These are phyloP conservation scores for Thymelicus acteon DNA, from an alignment of 2,888 invertebrate genomes.

Conservation along the genomic window DNA sequence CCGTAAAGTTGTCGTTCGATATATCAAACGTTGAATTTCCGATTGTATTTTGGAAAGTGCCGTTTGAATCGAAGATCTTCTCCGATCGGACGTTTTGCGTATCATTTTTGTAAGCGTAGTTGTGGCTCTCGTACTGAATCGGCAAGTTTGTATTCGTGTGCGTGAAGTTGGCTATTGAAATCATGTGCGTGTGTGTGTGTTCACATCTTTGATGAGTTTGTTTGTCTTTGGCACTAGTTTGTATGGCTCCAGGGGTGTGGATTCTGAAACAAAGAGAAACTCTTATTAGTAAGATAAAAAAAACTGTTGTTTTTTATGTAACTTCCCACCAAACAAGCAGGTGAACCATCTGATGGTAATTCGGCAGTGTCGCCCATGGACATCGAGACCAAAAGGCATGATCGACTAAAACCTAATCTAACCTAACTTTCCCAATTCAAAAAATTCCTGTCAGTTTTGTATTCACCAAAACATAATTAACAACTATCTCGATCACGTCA, in stretches of 20 bases:
- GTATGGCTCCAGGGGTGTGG: slow-evolving; percentile 6
- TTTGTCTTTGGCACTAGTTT: slow-evolving; percentile 38
- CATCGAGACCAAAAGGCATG: no score
- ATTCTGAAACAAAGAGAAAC: slow-evolving; percentile 43
- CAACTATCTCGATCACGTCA: no score
- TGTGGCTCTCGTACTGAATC: slow-evolving; percentile 52
- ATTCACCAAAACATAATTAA: no score
- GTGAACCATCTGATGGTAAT: no score
- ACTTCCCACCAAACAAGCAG: no score
- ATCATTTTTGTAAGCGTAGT: slow-evolving; percentile 57
- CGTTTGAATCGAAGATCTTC: slow-evolving; percentile 48
- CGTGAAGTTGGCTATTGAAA: slow-evolving; percentile 73
- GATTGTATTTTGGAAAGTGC: slow-evolving; percentile 54
- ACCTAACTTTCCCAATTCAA: no score
- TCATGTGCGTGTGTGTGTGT: slow-evolving; percentile 69
- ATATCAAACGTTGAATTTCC: slow-evolving; percentile 57
- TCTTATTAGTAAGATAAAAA: no score
- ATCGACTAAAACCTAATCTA: no score
- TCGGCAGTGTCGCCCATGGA: no score
- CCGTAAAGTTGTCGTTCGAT: slow-evolving; percentile 66
- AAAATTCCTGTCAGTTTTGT: no score
- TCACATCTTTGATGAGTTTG: slow-evolving; percentile 64
- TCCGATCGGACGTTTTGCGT: slow-evolving; percentile 50
- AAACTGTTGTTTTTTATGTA: no score
- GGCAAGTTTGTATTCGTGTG: slow-evolving; percentile 61